Percentiles rank a stretch among this genome's conserved stretches.
These are phyloP conservation scores for Dicycla oo DNA, from an alignment of 2,888 invertebrate species.

Conservation along the genomic window DNA sequence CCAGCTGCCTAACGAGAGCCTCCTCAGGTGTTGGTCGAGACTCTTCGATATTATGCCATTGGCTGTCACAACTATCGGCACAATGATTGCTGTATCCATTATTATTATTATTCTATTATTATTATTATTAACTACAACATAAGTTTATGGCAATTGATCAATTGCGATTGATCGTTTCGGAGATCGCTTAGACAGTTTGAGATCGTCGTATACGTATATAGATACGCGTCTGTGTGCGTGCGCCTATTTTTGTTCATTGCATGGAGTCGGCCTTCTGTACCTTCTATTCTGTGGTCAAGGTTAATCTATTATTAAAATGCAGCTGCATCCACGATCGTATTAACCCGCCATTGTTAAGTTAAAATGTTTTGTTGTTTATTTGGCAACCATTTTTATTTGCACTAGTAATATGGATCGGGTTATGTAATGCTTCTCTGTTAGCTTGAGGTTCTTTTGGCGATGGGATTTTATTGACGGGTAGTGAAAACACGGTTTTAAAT, in stretches of 20 bases:
- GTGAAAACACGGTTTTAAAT: neutral
- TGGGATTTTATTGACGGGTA: neutral
- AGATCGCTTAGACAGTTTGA: neutral
- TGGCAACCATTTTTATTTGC: slow-evolving; percentile 47
- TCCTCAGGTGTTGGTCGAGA: too few species aligned
- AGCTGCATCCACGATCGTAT: slow-evolving; percentile 74
- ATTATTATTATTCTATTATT: too few species aligned
- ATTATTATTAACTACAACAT: too few species aligned
- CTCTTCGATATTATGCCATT: too few species aligned
- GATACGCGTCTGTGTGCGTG: neutral
- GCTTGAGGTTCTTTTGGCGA: neutral
- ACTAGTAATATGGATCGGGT: slow-evolving; percentile 26
- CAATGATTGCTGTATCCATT: too few species aligned
- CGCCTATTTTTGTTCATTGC: neutral
- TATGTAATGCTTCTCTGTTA: slow-evolving; percentile 7
- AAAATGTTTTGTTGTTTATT: slow-evolving; percentile 61
- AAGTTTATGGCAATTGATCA: too few species aligned
- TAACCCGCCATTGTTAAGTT: slow-evolving; percentile 66
- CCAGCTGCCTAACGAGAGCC: too few species aligned
- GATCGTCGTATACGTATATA: too few species aligned
- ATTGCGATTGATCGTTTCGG: too few species aligned
- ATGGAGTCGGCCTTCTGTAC: slow-evolving; percentile 6
- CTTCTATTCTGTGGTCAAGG: slow-evolving; percentile 47
- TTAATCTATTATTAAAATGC: slow-evolving; percentile 85
- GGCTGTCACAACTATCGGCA: too few species aligned